phyloP scores from a whole-genome alignment of 92 coral and sea anemone genomes.

The Phenganax subtilis region DNA sequence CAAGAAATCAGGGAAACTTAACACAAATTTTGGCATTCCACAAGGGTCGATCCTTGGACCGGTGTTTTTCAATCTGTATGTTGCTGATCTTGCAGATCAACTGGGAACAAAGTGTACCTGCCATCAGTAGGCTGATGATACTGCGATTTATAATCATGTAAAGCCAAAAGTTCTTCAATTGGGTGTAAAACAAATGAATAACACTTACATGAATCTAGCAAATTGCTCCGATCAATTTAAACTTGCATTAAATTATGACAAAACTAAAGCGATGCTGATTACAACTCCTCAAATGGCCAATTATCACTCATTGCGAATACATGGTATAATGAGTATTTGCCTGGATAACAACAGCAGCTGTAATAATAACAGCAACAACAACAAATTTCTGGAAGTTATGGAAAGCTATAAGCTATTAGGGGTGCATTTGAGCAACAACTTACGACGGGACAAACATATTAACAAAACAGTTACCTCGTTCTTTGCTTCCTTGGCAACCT shows the following conservation, averaged over 20 bases:
- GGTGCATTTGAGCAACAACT: constrained; percentile 39
- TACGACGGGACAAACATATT: constrained; percentile 36
- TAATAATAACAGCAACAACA: neutral
- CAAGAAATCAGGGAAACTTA: constrained; percentile 4
- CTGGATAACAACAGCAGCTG: neutral
- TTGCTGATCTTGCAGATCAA: constrained; percentile 32
- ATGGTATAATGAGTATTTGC: neutral
- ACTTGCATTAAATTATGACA: constrained; percentile 31
- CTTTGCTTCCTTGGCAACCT: constrained; percentile 37
- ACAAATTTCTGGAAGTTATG: constrained; percentile 1
- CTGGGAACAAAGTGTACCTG: constrained; percentile 27
- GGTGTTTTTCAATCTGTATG: constrained; percentile 37
- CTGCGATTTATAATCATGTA: constrained; percentile 31
- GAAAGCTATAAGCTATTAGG: constrained; percentile 30
- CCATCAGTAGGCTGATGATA: constrained; percentile 39
- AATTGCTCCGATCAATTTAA: constrained; percentile 40
- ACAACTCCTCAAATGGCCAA: constrained; percentile 44
- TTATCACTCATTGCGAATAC: constrained; percentile 35
- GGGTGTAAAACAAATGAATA: constrained; percentile 17
- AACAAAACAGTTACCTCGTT: constrained; percentile 37
- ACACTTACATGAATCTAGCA: constrained; percentile 28
- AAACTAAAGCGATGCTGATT: constrained; percentile 39
- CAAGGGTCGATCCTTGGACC: constrained; percentile 41
- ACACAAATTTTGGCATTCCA: constrained; percentile 29
- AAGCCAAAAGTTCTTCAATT: constrained; percentile 21